These are phyloP conservation scores for Crocidura indochinensis DNA, from an alignment of 2,797 vertebrate species.

Conservation along the genomic window DNA sequence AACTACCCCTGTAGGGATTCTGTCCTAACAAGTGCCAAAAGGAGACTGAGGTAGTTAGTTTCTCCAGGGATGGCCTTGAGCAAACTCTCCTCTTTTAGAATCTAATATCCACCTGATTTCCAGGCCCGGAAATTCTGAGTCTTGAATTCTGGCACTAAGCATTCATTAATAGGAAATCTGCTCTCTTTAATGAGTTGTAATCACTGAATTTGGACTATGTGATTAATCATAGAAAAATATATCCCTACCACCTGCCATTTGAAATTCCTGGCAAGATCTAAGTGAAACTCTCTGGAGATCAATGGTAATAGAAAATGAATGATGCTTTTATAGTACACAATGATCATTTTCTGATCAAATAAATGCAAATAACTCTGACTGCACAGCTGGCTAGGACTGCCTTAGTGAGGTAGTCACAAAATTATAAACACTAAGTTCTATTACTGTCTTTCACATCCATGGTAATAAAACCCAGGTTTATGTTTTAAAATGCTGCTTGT, in stretches of 20 bases:
- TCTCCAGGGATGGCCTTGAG: accelerated
- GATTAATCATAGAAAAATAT: constrained; percentile 73
- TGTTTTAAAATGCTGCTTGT: background rate
- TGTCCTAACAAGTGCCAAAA: accelerated
- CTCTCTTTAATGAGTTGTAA: constrained; percentile 77
- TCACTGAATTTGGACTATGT: constrained; percentile 65
- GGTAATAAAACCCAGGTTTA: constrained; percentile 27
- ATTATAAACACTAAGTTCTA: background rate
- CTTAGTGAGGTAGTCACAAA: background rate
- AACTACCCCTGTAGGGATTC: background rate
- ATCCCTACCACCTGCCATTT: constrained; percentile 65
- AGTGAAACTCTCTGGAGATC: constrained; percentile 50
- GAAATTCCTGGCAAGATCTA: constrained; percentile 55
- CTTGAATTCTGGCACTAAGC: background rate
- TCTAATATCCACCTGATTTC: accelerated
- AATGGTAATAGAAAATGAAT: constrained; percentile 27
- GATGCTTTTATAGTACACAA: constrained; percentile 56
- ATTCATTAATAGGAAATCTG: constrained; percentile 55
- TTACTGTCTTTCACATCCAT: background rate
- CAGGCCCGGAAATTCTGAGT: background rate
- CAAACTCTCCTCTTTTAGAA: background rate
- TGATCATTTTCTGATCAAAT: constrained; percentile 68
- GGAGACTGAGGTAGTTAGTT: accelerated
- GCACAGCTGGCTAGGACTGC: constrained; percentile 60
- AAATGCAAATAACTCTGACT: background rate